A percentile compares a stretch with the other conserved stretches of the same genome.
phyloP scores from a whole-genome alignment of 2,888 invertebrate genomes.

The Phengaris arion region DNA sequence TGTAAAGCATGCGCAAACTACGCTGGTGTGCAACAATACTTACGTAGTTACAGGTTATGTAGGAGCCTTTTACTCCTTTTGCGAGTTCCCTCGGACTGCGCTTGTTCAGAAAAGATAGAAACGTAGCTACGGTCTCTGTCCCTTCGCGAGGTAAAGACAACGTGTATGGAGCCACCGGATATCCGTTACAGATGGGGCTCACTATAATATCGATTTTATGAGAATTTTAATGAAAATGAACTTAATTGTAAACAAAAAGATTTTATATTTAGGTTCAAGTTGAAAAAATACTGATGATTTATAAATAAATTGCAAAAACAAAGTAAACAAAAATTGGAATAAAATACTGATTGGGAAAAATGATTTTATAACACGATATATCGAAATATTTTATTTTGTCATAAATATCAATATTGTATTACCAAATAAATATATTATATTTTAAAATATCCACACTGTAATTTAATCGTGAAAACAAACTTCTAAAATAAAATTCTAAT shows the following conservation, averaged over 20 bases:
- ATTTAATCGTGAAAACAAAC: conserved; percentile 63
- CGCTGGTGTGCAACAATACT: conserved; percentile 63
- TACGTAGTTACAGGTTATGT: conserved; percentile 79
- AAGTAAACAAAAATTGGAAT: neutral
- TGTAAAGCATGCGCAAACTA: conserved; percentile 47
- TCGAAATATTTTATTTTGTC: neutral
- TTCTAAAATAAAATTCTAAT: conserved; percentile 59
- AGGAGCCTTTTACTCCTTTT: conserved; percentile 81
- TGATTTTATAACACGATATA: neutral
- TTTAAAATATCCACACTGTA: conserved; percentile 62
- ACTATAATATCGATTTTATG: conserved; percentile 42
- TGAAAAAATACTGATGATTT: neutral
- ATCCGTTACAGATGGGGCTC: conserved; percentile 56
- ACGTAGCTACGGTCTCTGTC: conserved; percentile 74
- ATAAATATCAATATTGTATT: neutral
- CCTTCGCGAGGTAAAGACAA: conserved; percentile 73
- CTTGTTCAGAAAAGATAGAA: conserved; percentile 79
- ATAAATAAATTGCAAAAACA: neutral
- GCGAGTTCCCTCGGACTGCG: conserved; percentile 78
- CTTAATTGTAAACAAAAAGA: neutral
- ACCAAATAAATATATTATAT: conserved; percentile 33
- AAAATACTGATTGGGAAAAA: neutral
- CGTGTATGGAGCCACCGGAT: conserved; percentile 74
- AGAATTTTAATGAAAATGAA: neutral
- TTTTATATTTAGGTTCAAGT: neutral